These are phyloP conservation scores for Girardia tigrina DNA, from an alignment of 2,888 invertebrate genomes.

Conservation along the genomic window DNA sequence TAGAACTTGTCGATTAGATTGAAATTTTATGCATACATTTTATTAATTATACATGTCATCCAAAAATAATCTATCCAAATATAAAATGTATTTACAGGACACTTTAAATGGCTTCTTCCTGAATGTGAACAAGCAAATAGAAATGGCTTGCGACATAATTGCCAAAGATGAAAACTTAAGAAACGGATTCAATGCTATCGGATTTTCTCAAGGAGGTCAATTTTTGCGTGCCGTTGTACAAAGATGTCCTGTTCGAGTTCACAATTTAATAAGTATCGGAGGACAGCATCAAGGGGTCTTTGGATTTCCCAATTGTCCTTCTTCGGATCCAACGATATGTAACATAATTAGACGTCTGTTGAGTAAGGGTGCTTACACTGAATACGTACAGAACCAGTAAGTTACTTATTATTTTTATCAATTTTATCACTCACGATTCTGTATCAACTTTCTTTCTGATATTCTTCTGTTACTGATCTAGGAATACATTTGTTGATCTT, in stretches of 20 bases:
- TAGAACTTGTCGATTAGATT: no score
- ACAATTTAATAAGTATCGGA: conserved; percentile 78
- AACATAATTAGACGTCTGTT: conserved; percentile 67
- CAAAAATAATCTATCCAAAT: no score
- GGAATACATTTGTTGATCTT: no score
- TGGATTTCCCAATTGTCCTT: conserved; percentile 77
- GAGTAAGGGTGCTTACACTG: conserved; percentile 75
- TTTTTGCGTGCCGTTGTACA: conserved; percentile 83
- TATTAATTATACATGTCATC: no score
- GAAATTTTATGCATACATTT: no score
- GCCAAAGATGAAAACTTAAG: conserved; percentile 58
- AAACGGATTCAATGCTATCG: conserved; percentile 78
- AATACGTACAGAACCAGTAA: no score
- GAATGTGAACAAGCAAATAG: conserved; percentile 52
- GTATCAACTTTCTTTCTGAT: no score
- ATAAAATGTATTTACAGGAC: conserved; percentile 44
- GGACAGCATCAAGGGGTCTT: conserved; percentile 78
- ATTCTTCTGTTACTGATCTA: no score
- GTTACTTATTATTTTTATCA: no score
- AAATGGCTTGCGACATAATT: conserved; percentile 64
- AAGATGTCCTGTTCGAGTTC: conserved; percentile 68
- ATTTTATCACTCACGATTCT: no score
- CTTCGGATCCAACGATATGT: conserved; percentile 57
- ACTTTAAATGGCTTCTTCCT: conserved; percentile 52
- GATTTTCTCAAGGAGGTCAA: conserved; percentile 90